Conservation (phyloP, 2,113 vertebrate genomes). For the Esox niger region DNA sequence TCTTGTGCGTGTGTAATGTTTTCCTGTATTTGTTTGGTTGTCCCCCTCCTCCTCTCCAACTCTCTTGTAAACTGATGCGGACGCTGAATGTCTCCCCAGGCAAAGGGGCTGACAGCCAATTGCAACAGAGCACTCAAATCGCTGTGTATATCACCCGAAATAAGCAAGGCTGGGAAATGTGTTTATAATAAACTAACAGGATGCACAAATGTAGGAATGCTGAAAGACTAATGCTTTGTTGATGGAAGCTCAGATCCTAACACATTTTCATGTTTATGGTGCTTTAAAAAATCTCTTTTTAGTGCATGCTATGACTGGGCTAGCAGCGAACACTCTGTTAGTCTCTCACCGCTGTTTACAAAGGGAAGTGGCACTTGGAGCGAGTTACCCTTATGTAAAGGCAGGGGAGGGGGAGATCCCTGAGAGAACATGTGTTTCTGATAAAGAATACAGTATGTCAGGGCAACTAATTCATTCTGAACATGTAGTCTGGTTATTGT, state of each 20-base stretch:
- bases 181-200: conserved; percentile 40
- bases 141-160: conserved; percentile 21
- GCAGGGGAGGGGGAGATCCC: not conserved
- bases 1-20: conserved; percentile 1
- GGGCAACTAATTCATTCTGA: conserved; percentile 32
- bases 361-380: conserved; percentile 30
- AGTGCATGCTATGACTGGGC: conserved; percentile 18
- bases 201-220: conserved; percentile 22
- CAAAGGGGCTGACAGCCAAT: conserved; percentile 24
- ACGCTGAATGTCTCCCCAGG: conserved; percentile 9
- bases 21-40: not conserved
- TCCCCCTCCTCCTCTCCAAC: not conserved
- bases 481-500: conserved; percentile 31
- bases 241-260: conserved; percentile 16
- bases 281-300: not conserved
- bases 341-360: conserved; percentile 24
- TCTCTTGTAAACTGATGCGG: conserved; percentile 23
- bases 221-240: conserved; percentile 28
- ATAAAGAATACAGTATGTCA: conserved; percentile 35
- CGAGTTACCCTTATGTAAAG: conserved; percentile 20
- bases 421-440: conserved; percentile 31
- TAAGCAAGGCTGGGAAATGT: conserved; percentile 28
- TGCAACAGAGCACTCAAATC: conserved; percentile 15
- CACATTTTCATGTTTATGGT: conserved; percentile 14
- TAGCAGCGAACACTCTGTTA: conserved; percentile 2